Evolutionary conservation across 92 coral and sea anemone genomes (phyloP).

Genomic region (Micromussa lordhowensis): DNA sequence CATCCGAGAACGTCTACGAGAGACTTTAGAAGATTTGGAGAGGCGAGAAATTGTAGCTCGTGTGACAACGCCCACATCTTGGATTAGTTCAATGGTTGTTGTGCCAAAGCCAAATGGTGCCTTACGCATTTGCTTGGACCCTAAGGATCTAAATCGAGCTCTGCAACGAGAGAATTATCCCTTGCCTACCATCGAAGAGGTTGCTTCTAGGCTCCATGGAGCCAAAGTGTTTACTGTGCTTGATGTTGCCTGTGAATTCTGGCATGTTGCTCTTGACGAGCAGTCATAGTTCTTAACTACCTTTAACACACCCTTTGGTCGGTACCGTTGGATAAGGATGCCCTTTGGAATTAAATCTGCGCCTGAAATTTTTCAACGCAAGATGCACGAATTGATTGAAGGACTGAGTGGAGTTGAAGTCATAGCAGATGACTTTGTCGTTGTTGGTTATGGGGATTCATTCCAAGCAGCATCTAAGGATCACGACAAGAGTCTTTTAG

Average conservation of each 20-base stretch:
- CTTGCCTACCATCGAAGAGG: slow-evolving; percentile 24
- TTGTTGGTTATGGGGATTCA: background rate
- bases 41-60: slow-evolving; percentile 37
- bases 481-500: background rate
- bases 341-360: slow-evolving; percentile 24
- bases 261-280: slow-evolving; percentile 1
- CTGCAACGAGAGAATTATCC: slow-evolving; percentile 34
- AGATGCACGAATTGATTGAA: slow-evolving; percentile 13
- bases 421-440: slow-evolving; percentile 19
- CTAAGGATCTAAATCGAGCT: slow-evolving; percentile 24
- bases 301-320: slow-evolving; percentile 24
- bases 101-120: slow-evolving; percentile 53
- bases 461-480: slow-evolving; percentile 1
- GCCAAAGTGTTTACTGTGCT: slow-evolving; percentile 10
- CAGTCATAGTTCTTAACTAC: slow-evolving; percentile 28
- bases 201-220: background rate
- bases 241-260: slow-evolving; percentile 16
- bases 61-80: slow-evolving; percentile 54
- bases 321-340: slow-evolving; percentile 1
- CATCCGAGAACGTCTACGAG: slow-evolving; percentile 28
- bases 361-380: background rate
- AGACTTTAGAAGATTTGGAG: slow-evolving; percentile 42
- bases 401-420: slow-evolving; percentile 11
- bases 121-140: slow-evolving; percentile 45
- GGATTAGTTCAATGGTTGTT: slow-evolving; percentile 54